These are phyloP conservation scores for Cyphomyrus discorhynchus DNA, from an alignment of 2,113 vertebrate genomes.

Conservation along the genomic window DNA sequence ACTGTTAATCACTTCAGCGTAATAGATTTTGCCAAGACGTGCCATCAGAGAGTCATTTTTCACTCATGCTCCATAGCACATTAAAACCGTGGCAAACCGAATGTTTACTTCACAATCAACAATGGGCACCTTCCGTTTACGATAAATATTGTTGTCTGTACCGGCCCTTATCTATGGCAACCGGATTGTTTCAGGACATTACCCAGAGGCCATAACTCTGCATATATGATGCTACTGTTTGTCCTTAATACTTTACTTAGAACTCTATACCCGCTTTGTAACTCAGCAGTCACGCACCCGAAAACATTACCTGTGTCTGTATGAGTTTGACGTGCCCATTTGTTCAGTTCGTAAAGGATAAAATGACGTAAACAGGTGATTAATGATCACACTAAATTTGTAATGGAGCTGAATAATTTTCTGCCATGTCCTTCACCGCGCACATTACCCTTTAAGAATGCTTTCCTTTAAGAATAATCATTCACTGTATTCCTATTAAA, in stretches of 20 bases:
- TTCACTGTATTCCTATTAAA: neutral
- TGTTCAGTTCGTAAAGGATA: neutral
- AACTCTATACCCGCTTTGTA: neutral
- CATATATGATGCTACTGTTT: neutral
- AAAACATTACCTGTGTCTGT: neutral
- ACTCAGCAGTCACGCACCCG: neutral
- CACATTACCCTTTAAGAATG: neutral
- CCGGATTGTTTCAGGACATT: neutral
- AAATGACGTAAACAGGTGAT: neutral
- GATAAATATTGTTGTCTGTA: neutral
- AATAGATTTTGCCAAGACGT: neutral
- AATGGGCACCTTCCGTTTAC: neutral
- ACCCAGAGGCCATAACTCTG: neutral
- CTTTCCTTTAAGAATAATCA: neutral
- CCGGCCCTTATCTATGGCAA: neutral
- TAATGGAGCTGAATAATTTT: neutral
- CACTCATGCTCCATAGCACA: neutral
- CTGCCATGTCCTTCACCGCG: neutral
- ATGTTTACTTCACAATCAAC: conserved; percentile 3
- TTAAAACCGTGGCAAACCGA: neutral
- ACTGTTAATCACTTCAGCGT: neutral
- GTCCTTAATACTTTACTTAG: neutral
- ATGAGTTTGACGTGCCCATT: neutral
- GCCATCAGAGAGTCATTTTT: neutral
- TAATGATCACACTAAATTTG: neutral